phyloP scores from a whole-genome alignment of 2,888 invertebrate genomes.

The Peribatodes rhomboidaria region DNA sequence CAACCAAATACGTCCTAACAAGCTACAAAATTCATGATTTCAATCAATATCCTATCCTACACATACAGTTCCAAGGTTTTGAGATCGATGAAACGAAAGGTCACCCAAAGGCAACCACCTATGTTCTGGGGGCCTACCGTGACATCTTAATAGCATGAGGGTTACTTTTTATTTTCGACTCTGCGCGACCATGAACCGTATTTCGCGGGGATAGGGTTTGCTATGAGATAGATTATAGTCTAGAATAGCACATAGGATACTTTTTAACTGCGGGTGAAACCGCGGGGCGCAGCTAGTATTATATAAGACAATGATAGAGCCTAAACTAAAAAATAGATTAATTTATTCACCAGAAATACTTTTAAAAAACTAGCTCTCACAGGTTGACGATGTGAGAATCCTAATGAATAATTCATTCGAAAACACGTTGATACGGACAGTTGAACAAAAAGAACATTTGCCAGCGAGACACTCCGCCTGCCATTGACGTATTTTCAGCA shows the following conservation, averaged over 20 bases:
- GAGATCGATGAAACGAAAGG: conserved; percentile 20
- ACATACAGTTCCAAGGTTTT: conserved; percentile 7
- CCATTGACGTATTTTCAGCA: conserved; percentile 65
- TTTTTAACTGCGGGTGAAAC: no score
- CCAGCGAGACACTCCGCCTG: conserved; percentile 8
- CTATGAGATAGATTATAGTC: no score
- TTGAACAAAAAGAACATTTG: background rate
- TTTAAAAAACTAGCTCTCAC: conserved; percentile 9
- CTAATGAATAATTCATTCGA: conserved; percentile 23
- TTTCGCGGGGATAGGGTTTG: no score
- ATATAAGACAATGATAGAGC: background rate
- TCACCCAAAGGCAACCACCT: conserved; percentile 2
- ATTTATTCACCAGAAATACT: conserved; percentile 8
- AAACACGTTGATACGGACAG: conserved; percentile 13
- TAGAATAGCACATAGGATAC: no score
- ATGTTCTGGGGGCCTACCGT: no score
- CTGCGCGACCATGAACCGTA: no score
- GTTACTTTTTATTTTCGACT: no score
- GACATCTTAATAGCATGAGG: no score
- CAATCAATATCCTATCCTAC: conserved; percentile 16
- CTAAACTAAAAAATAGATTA: background rate
- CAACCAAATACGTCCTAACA: background rate
- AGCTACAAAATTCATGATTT: conserved; percentile 8
- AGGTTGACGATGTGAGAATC: conserved; percentile 17
- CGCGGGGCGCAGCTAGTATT: no score